Conservation (phyloP, 2,797 vertebrate genomes). For the Pseudochromis fuscus region DNA sequence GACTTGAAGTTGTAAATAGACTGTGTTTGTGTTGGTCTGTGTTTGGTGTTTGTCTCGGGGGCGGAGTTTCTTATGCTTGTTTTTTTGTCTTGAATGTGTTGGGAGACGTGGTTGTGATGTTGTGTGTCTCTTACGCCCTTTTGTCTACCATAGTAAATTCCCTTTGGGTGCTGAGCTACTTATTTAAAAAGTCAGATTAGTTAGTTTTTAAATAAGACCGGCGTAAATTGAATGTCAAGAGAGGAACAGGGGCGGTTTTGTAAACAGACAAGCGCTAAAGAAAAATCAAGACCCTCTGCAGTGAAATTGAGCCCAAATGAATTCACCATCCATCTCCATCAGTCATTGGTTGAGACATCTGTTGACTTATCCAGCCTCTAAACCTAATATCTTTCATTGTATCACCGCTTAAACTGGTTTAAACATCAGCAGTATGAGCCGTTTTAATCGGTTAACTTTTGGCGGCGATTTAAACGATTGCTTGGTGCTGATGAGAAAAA, state of each 20-base stretch:
- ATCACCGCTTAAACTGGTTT: slow-evolving; percentile 25
- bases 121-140: slow-evolving; percentile 37
- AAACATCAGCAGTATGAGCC: slow-evolving; percentile 7
- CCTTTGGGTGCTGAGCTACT: slow-evolving; percentile 19
- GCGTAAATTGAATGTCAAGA: slow-evolving; percentile 21
- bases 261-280: neutral
- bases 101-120: slow-evolving; percentile 47
- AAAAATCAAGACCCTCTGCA: slow-evolving; percentile 5
- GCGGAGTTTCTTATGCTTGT: slow-evolving; percentile 48
- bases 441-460: neutral
- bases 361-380: slow-evolving; percentile 18
- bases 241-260: slow-evolving; percentile 14
- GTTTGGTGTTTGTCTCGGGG: slow-evolving; percentile 45
- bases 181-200: slow-evolving; percentile 40
- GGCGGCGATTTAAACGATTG: neutral
- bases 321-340: slow-evolving; percentile 28
- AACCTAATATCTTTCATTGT: slow-evolving; percentile 11
- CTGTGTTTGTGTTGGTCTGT: slow-evolving; percentile 51
- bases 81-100: slow-evolving; percentile 60
- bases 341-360: slow-evolving; percentile 21
- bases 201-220: slow-evolving; percentile 17
- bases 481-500: slow-evolving; percentile 35
- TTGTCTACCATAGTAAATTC: slow-evolving; percentile 25
- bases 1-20: slow-evolving; percentile 68
- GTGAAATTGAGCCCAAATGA: slow-evolving; percentile 23